phyloP scores from a whole-genome alignment of 2,113 vertebrate genomes.

The Grus americana region DNA sequence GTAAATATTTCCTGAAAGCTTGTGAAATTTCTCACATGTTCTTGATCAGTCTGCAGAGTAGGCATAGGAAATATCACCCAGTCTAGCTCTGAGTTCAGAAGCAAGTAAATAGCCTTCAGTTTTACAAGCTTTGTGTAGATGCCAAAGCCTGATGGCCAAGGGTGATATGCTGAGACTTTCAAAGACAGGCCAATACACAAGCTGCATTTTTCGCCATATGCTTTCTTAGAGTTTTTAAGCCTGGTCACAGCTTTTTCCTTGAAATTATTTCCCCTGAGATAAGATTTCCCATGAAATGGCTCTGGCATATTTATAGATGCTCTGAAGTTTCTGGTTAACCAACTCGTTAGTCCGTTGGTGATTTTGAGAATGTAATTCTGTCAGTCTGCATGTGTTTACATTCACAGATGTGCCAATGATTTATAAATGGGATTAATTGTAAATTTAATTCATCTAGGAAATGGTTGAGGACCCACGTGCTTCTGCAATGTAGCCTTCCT shows the following conservation, averaged over 20 bases:
- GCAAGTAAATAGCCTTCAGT: neutral
- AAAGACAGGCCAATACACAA: neutral
- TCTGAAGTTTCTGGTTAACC: conserved; percentile 7
- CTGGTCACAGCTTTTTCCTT: neutral
- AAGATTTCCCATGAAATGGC: conserved; percentile 1
- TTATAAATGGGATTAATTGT: neutral
- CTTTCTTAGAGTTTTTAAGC: neutral
- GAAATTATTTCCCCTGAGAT: conserved; percentile 1
- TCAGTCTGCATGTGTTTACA: neutral
- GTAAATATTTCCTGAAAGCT: conserved; percentile 51
- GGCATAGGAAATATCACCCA: neutral
- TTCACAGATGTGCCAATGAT: neutral
- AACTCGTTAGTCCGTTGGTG: neutral
- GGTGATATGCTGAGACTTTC: neutral
- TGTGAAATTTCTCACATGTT: conserved; percentile 53
- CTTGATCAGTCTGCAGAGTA: neutral
- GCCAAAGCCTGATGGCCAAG: neutral
- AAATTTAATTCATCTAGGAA: neutral
- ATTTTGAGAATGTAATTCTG: neutral
- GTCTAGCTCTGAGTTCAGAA: neutral
- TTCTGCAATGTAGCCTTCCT: neutral
- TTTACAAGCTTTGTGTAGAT: conserved; percentile 6
- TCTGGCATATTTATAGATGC: neutral
- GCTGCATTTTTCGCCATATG: neutral
- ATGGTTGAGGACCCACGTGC: neutral